Evolutionary conservation across 2,888 invertebrate species (phyloP).

Genomic region (Idaea straminata): DNA sequence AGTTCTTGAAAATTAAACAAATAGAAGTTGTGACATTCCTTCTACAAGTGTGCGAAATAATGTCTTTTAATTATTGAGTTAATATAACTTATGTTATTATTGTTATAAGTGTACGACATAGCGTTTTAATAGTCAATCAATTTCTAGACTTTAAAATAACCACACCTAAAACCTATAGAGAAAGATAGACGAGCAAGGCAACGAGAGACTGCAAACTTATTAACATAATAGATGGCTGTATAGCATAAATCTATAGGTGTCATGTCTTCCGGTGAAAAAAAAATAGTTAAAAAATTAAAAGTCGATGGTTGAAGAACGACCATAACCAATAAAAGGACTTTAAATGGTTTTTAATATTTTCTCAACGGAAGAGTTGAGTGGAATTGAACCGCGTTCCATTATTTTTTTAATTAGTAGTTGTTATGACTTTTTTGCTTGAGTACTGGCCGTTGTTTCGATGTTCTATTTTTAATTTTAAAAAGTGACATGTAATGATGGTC

Average conservation of each 20-base stretch:
- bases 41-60: neutral
- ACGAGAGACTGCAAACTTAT: conserved; percentile 38
- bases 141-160: neutral
- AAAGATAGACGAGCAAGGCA: neutral
- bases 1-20: neutral
- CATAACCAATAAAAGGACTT: conserved; percentile 29
- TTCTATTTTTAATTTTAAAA: conserved; percentile 2
- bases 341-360: conserved; percentile 25
- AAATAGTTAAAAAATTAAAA: conserved; percentile 37
- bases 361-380: neutral
- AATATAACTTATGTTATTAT: too few relatives aligned
- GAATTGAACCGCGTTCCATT: neutral
- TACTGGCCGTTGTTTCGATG: neutral
- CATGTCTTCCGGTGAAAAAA: conserved; percentile 64
- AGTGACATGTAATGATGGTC: conserved; percentile 8
- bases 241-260: conserved; percentile 56
- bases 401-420: neutral
- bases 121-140: neutral
- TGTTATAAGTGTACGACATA: too few relatives aligned
- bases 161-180: conserved; percentile 8
- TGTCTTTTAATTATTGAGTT: neutral
- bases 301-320: conserved; percentile 37
- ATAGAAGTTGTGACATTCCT: neutral
- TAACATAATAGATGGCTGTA: conserved; percentile 64
- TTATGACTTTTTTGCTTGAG: neutral